Conservation (phyloP, 2,797 vertebrate genomes). For the Tiaroga cobitis region DNA sequence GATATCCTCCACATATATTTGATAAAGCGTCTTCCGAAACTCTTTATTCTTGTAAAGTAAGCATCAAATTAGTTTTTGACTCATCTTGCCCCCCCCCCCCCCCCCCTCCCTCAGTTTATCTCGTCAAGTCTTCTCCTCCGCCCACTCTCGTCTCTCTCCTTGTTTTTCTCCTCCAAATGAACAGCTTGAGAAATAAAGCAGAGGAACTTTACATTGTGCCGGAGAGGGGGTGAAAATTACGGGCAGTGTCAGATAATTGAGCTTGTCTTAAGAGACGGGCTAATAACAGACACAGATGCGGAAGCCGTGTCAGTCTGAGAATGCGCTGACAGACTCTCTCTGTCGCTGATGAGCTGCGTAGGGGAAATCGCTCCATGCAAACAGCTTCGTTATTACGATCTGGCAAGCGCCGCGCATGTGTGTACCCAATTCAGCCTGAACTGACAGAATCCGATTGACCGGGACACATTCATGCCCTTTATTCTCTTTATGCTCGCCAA, state of each 20-base stretch:
- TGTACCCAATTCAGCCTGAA: conserved; percentile 85
- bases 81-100: conserved; percentile 64
- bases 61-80: conserved; percentile 86
- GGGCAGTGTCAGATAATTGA: conserved; percentile 90
- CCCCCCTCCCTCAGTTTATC: conserved; percentile 57
- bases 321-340: conserved; percentile 86
- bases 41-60: conserved; percentile 72
- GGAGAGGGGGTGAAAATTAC: conserved; percentile 87
- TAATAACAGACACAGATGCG: conserved; percentile 86
- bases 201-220: conserved; percentile 87
- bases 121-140: conserved; percentile 65
- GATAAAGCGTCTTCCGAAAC: conserved; percentile 59
- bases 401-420: conserved; percentile 82
- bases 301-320: conserved; percentile 85
- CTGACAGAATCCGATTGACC: conserved; percentile 90
- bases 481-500: conserved; percentile 87
- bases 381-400: conserved; percentile 85
- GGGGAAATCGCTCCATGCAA: conserved; percentile 87
- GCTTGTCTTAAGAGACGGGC: conserved; percentile 87
- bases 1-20: conserved; percentile 61
- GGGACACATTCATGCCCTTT: conserved; percentile 86
- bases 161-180: conserved; percentile 80
- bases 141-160: conserved; percentile 82
- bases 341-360: conserved; percentile 87
- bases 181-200: conserved; percentile 83